Percentiles rank a stretch among this genome's conserved stretches.
phyloP scores from a whole-genome alignment of 2,888 invertebrate genomes.

The Drosophila bunnanda region DNA sequence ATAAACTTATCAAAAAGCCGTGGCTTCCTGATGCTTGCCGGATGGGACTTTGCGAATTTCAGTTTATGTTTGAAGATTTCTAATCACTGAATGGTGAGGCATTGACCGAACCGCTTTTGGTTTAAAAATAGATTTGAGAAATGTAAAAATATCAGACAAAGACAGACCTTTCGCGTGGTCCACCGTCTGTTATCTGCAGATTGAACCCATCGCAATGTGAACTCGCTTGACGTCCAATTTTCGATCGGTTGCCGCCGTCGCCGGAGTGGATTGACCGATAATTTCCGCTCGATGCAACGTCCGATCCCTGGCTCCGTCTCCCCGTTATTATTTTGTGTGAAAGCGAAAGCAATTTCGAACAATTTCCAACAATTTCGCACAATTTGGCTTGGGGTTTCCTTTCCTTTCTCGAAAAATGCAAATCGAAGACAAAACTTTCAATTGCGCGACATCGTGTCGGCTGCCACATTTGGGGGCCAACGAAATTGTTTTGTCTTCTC shows the following conservation, averaged over 20 bases:
- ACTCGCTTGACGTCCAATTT: slow-evolving; percentile 38
- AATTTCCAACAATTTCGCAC: slow-evolving; percentile 31
- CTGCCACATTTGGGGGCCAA: slow-evolving; percentile 41
- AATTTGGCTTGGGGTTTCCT: slow-evolving; percentile 48
- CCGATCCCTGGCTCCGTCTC: slow-evolving; percentile 43
- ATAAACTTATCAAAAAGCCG: slow-evolving; percentile 5
- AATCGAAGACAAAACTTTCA: slow-evolving; percentile 73
- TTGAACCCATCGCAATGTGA: slow-evolving; percentile 19
- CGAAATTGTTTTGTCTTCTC: slow-evolving; percentile 36
- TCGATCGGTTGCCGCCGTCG: slow-evolving; percentile 11
- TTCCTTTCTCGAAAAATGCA: slow-evolving; percentile 72
- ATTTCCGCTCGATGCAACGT: slow-evolving; percentile 58
- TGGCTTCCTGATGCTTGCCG: background rate
- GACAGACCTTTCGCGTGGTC: slow-evolving; percentile 6
- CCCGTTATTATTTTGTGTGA: slow-evolving; percentile 45
- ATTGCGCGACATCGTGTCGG: slow-evolving; percentile 50
- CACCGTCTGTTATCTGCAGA: slow-evolving; percentile 14
- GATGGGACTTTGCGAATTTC: background rate
- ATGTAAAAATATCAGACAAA: slow-evolving; percentile 5
- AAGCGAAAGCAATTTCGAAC: slow-evolving; percentile 72
- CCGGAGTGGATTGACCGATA: slow-evolving; percentile 49
- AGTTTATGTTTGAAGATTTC: background rate
- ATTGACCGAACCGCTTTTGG: background rate
- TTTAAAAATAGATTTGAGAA: slow-evolving; percentile 5
- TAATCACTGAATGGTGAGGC: background rate